Percentiles rank a stretch among this genome's conserved stretches.
These are phyloP conservation scores for Pomacea maculata DNA, from an alignment of 1,140 invertebrate species.

Conservation along the genomic window DNA sequence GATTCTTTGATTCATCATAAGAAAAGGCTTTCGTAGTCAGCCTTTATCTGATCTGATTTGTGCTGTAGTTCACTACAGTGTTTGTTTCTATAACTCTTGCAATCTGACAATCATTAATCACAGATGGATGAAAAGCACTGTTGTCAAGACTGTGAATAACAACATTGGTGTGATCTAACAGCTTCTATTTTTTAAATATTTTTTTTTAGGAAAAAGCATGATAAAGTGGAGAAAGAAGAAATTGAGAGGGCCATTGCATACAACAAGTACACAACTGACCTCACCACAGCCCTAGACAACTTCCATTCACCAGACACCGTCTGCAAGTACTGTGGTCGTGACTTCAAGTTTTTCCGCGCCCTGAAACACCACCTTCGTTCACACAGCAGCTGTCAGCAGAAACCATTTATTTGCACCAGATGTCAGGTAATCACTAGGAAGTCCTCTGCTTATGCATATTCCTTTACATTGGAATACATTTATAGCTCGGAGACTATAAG, in stretches of 20 bases:
- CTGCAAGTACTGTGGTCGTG: constrained; percentile 67
- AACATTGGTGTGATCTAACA: no score
- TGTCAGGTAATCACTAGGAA: constrained; percentile 45
- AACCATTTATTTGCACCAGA: constrained; percentile 63
- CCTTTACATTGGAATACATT: no score
- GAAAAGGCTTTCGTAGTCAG: no score
- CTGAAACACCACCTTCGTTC: constrained; percentile 65
- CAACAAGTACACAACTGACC: constrained; percentile 77
- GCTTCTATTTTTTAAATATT: neutral
- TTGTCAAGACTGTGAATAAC: no score
- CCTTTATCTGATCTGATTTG: no score
- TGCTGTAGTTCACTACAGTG: no score
- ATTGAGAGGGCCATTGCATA: constrained; percentile 87
- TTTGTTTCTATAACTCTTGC: no score
- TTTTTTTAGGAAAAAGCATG: constrained; percentile 76
- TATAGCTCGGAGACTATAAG: no score
- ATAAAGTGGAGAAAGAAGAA: constrained; percentile 83
- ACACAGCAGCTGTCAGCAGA: constrained; percentile 62
- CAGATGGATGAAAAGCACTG: no score
- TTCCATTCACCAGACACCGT: constrained; percentile 62
- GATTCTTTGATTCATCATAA: neutral
- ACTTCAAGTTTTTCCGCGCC: constrained; percentile 66
- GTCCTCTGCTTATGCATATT: no score
- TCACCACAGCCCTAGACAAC: constrained; percentile 69
- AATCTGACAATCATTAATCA: no score